Base-by-base conservation (phyloP, 2,113 vertebrate genomes). In the Clarias gariepinus region DNA sequence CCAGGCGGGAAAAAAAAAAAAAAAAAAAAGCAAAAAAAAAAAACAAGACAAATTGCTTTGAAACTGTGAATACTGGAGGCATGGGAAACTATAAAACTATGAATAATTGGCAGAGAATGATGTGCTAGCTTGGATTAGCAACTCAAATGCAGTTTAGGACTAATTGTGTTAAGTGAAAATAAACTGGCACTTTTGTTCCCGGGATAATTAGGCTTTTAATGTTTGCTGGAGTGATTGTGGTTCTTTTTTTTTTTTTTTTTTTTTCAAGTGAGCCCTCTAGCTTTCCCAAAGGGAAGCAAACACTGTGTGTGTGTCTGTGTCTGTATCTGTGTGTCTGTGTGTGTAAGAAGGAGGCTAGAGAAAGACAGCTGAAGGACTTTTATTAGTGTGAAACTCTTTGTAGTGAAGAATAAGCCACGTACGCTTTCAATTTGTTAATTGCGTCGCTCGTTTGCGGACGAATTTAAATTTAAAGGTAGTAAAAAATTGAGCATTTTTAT, bases 101-200 rank as follows among this genome's bases (percentile, higher is more conserved):
- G 94, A 95, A 94, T 95, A 95, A 95, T 94, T 94, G 92, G 91
- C 93, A 93, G 90, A 94, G 94, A 95, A 95, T 92, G 82, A 74
- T 92, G 89, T 90, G 91, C 92, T 90, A 88, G 91, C 91, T 91
- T 92, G 89, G 92, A 94, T 94, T 92, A 90, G 92, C 90, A 95
- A 95, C 89, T 93, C 89, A 82, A 94, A 94, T 74, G 88, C 94
- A 94, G 92, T 95, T 95, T 94, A 94, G 94, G 94, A 93, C 94
- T 95, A 95, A 95, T 95, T 94, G 94, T 94, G 93, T 95, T 94
- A 95, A 95, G 94, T 95, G 94, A 94, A 95, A 95, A 95, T 94
- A 94, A 94, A 95, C 93, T 94, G 92, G 58, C 89, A 93, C 93
- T 94, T 95, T 95, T 95, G 94, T 95, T 95, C 88, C 89, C 83